These are phyloP conservation scores for Drosophila guanche DNA, from an alignment of 1,140 invertebrate genomes.

Conservation along the genomic window DNA sequence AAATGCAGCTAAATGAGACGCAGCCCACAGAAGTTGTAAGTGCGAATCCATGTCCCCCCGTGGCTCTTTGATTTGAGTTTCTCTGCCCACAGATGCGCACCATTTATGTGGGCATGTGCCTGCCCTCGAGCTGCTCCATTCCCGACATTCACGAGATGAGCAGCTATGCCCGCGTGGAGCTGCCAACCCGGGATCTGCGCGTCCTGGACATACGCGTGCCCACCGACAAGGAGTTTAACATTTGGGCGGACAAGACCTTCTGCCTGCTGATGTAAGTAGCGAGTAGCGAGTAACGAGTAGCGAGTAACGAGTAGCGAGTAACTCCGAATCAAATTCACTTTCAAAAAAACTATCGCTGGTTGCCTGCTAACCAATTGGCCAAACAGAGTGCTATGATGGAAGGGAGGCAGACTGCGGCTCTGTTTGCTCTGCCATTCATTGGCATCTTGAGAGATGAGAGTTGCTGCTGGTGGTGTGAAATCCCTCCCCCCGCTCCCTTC, in stretches of 20 bases:
- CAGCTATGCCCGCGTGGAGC: conserved; percentile 84
- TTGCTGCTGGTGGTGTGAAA: conserved; percentile 19
- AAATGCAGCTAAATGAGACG: conserved; percentile 85
- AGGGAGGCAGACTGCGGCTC: no score
- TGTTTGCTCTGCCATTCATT: conserved; percentile 15
- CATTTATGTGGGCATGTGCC: conserved; percentile 89
- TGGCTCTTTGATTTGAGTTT: background rate
- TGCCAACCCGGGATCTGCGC: conserved; percentile 80
- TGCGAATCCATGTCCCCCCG: conserved; percentile 9
- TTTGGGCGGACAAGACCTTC: conserved; percentile 88
- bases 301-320: background rate
- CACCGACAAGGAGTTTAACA: conserved; percentile 87
- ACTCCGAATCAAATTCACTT: conserved; percentile 10
- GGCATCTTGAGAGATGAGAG: conserved; percentile 25
- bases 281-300: background rate
- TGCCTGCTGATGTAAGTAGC: conserved; percentile 88
- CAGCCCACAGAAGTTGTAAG: conserved; percentile 84
- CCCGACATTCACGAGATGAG: conserved; percentile 86
- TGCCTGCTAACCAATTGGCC: conserved; percentile 23
- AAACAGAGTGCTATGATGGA: conserved; percentile 2
- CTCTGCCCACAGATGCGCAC: conserved; percentile 84
- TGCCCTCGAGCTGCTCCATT: conserved; percentile 88
- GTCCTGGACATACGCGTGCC: conserved; percentile 87
- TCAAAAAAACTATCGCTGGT: conserved; percentile 2
- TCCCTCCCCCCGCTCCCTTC: background rate